Evolutionary conservation across 2,797 vertebrate species (phyloP), one percentile per base, ranked within the genome.

Genomic region (Molossus molossus): DNA sequence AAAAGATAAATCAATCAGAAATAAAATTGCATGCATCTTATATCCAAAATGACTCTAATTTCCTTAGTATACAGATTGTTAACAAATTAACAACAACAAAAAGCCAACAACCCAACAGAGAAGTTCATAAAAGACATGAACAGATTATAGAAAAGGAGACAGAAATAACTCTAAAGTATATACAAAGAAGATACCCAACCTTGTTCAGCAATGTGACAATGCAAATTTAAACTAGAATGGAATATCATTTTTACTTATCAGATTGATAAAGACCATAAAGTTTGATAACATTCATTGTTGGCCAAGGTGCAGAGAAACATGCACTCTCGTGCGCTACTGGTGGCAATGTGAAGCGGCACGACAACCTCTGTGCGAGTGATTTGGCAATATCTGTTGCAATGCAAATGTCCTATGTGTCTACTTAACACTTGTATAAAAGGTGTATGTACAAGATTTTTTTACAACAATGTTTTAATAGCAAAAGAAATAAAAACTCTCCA

Each of bases 1-100:
- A 93, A 94, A 89, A 79, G 27, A 83, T 50, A 93, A 81, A 85
- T 93, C 75, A 96, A 75, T 81, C 21, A 86, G 10, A 81, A 91
- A 92, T 40, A 67, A 94, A 89, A 85, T 33, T 17, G 62, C 17
- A 87, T 55, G 60, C 4, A 67, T 45, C 65, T 86, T 4, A 72
- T 91, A 72, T 73, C 37, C 50, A 29, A 33, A 85, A 70, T 50
- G 8, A 25, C 45, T 6, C 40, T 50, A 69, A 33, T 90, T 82
- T 73, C 75, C 79, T 80, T 73, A 92, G 80, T 45, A 80, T 20
- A 53, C 27, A 90, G 27, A 57, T 27, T 58, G 6, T 8, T 57
- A 75, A 82, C 13, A 94, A 97, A 91, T 67, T 80, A 50, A 67
- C 67, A 82, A 81, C 7, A 81, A 33, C 33, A 94, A 94, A 89